phyloP scores from a whole-genome alignment of 1,140 invertebrate genomes.

The Oppia nitens region DNA sequence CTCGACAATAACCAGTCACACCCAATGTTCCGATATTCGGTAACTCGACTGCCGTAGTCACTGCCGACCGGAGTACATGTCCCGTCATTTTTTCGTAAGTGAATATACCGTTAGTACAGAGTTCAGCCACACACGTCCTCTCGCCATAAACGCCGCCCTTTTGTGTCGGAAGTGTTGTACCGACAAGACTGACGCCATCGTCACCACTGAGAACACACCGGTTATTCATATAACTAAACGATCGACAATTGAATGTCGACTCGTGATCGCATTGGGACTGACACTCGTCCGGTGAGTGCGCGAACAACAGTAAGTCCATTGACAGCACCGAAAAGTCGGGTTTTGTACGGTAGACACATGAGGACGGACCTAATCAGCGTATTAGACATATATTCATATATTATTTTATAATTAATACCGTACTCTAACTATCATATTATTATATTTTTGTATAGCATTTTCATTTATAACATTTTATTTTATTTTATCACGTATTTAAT shows the following conservation, averaged over 20 bases:
- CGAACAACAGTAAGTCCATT: conserved; percentile 35
- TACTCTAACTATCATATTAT: no score
- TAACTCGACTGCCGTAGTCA: conserved; percentile 28
- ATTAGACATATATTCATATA: no score
- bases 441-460: no score
- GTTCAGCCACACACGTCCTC: conserved; percentile 30
- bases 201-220: conserved; percentile 34
- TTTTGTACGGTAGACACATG: conserved; percentile 31
- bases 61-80: conserved; percentile 30
- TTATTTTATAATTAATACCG: no score
- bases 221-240: conserved; percentile 29
- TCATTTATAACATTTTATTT: no score
- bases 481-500: no score
- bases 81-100: conserved; percentile 36
- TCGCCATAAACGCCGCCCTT: conserved; percentile 29
- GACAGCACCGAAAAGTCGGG: conserved; percentile 30
- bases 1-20: conserved; percentile 29
- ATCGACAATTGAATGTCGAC: conserved; percentile 27
- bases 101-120: conserved; percentile 31
- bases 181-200: conserved; percentile 29
- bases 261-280: conserved; percentile 33
- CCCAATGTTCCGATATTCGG: conserved; percentile 26
- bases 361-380: conserved; percentile 28
- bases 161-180: conserved; percentile 17
- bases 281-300: conserved; percentile 30